Conservation (phyloP, 1,140 invertebrate species). For the Plodia interpunctella region DNA sequence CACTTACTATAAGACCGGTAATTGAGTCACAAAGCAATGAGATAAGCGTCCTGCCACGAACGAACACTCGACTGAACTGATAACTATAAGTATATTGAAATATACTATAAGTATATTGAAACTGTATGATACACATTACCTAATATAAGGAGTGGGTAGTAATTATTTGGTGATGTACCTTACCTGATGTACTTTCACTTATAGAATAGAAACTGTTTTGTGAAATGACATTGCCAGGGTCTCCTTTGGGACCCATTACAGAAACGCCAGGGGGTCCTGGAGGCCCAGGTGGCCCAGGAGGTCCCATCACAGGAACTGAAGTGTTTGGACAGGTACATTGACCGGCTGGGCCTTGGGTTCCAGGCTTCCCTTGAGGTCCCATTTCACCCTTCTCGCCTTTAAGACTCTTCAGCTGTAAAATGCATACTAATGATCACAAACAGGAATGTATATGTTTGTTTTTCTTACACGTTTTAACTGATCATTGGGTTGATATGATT, state of each 20-base stretch:
- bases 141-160: no score
- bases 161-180: no score
- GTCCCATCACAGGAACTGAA: conserved; percentile 21
- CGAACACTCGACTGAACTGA: no score
- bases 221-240: conserved; percentile 36
- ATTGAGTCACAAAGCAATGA: no score
- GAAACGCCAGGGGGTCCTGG: conserved; percentile 46
- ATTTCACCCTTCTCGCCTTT: conserved; percentile 44
- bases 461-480: no score
- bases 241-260: conserved; percentile 48
- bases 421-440: neutral
- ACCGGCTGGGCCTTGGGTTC: conserved; percentile 35
- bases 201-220: conserved; percentile 22
- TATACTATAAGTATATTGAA: no score
- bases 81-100: no score
- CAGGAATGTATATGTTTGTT: neutral
- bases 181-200: conserved; percentile 25
- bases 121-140: no score
- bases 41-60: no score
- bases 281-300: conserved; percentile 38
- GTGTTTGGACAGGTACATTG: conserved; percentile 21
- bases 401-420: conserved; percentile 43
- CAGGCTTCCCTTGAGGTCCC: conserved; percentile 35
- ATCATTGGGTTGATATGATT: no score
- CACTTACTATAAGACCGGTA: no score